phyloP scores from a whole-genome alignment of 2,113 vertebrate genomes.

The Eurystomus gularis region DNA sequence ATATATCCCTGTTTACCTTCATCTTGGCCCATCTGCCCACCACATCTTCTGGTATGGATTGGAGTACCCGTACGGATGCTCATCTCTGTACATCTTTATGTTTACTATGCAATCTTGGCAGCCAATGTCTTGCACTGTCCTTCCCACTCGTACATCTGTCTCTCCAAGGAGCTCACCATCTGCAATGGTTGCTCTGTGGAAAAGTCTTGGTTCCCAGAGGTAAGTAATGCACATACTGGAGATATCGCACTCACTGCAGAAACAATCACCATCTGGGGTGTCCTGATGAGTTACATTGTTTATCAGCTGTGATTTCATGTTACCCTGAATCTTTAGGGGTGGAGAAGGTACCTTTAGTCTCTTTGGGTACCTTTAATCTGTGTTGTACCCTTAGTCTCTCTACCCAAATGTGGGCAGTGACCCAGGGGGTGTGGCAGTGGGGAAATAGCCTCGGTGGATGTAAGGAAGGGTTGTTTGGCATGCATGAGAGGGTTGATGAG shows the following conservation, averaged over 20 bases:
- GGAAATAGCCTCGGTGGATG: accelerated
- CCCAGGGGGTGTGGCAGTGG: neutral
- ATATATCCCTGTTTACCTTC: neutral
- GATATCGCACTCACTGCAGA: neutral
- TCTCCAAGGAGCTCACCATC: neutral
- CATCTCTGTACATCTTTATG: neutral
- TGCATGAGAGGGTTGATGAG: neutral
- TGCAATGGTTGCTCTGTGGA: neutral
- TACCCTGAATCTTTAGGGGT: neutral
- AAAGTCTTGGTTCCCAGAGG: neutral
- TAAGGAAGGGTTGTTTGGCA: neutral
- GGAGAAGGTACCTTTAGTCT: no score
- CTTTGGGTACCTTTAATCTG: neutral
- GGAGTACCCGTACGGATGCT: neutral
- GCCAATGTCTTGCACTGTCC: neutral
- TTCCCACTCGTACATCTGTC: neutral
- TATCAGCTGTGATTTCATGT: neutral
- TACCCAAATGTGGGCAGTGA: neutral
- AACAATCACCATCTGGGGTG: accelerated
- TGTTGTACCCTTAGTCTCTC: neutral
- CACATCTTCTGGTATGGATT: neutral
- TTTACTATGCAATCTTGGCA: neutral
- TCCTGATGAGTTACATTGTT: neutral
- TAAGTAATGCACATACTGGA: neutral
- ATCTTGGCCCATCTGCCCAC: neutral